A percentile compares a stretch with the other conserved stretches of the same genome.
Evolutionary conservation across 2,113 vertebrate genomes (phyloP).

Genomic region (Leucopsar rothschildi): DNA sequence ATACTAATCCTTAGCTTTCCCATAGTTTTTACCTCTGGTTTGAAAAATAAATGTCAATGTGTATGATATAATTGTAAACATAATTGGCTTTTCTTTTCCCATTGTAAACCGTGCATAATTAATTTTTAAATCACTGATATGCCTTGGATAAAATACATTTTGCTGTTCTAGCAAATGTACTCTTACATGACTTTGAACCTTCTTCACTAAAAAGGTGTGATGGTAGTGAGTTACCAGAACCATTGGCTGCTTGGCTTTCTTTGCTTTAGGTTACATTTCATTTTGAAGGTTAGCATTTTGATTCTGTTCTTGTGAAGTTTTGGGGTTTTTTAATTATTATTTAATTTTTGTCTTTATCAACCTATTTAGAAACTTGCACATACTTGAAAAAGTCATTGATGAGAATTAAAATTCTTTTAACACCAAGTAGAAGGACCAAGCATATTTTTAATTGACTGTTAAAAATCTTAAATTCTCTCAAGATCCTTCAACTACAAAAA

Average conservation of each 20-base stretch:
- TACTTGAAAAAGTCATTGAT: neutral
- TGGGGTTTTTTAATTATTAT: neutral
- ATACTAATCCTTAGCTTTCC: neutral
- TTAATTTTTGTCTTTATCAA: neutral
- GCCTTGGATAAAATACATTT: neutral
- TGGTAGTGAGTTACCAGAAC: neutral
- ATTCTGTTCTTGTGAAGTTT: neutral
- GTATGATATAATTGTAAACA: neutral
- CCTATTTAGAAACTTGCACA: neutral
- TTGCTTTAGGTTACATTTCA: neutral
- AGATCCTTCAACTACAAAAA: neutral
- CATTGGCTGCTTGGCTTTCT: neutral
- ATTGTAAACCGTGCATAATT: neutral
- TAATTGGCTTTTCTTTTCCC: neutral
- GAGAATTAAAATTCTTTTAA: neutral
- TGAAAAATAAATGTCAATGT: neutral
- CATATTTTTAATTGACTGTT: neutral
- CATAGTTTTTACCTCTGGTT: neutral
- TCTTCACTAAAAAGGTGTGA: neutral
- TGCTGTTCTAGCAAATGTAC: neutral
- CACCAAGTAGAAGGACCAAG: neutral
- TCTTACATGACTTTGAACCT: neutral
- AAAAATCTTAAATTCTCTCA: neutral
- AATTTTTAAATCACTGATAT: neutral
- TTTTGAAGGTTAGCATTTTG: neutral